Conservation (phyloP, 2,797 vertebrate species). For the Rousettus madagascariensis region DNA sequence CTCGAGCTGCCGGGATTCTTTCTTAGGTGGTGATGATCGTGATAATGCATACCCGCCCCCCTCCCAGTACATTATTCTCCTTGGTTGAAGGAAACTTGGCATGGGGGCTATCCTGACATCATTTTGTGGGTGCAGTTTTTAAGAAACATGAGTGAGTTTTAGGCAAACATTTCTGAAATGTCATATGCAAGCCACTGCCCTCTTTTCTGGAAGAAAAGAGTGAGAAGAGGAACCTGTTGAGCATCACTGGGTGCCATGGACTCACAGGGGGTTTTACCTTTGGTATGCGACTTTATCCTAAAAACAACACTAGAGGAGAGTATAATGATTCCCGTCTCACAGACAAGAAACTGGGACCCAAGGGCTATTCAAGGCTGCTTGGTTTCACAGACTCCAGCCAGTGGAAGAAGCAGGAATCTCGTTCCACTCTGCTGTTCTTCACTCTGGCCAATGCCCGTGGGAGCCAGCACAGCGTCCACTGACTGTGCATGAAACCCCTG, state of each 20-base stretch:
- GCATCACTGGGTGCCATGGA: neutral
- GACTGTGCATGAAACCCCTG: too few species aligned
- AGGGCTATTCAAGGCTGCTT: neutral
- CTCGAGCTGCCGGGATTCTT: conserved; percentile 44
- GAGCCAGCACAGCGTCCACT: neutral
- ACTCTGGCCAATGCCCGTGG: neutral
- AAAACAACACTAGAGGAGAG: neutral
- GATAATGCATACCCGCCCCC: conserved; percentile 32
- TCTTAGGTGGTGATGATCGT: neutral
- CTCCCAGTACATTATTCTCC: neutral
- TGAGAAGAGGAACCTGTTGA: neutral
- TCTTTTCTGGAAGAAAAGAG: neutral
- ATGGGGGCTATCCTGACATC: neutral
- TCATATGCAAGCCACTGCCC: too few species aligned
- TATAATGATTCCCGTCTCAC: neutral
- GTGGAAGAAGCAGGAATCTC: neutral
- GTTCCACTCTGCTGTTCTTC: neutral
- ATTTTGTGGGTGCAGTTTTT: neutral
- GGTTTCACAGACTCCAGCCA: neutral
- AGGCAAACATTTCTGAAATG: neutral
- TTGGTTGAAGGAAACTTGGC: neutral
- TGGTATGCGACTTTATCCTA: neutral
- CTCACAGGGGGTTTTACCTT: neutral
- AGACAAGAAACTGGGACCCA: neutral
- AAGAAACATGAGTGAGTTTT: neutral